Conservation (phyloP, 2,888 invertebrate species). For the Achlya flavicornis region DNA sequence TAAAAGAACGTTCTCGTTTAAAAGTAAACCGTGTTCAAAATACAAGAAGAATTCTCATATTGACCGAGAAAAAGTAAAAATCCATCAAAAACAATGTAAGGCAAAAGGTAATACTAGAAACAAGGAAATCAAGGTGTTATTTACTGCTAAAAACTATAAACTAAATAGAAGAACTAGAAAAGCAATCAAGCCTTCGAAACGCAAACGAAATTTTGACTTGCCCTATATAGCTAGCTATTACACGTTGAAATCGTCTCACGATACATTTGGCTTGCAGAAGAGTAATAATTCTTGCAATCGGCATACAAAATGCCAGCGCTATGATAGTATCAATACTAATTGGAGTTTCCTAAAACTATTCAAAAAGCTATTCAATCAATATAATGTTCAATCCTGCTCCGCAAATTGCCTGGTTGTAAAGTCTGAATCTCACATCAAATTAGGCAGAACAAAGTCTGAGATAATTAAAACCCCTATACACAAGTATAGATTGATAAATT, state of each 20-base stretch:
- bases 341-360: not conserved
- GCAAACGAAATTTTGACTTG: not conserved
- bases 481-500: not conserved
- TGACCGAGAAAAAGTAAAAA: conserved; percentile 12
- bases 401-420: not conserved
- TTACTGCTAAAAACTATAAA: conserved; percentile 19
- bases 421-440: not conserved
- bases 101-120: not conserved
- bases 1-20: not conserved
- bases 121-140: conserved; percentile 29
- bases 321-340: conserved; percentile 20
- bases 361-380: not conserved
- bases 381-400: not conserved
- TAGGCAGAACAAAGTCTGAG: not conserved
- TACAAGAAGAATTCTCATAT: not conserved
- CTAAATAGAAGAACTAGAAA: not conserved
- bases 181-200: not conserved
- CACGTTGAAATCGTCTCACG: not conserved
- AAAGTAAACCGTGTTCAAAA: not conserved
- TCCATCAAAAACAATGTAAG: conserved; percentile 12
- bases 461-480: not conserved
- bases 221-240: not conserved
- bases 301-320: conserved; percentile 21
- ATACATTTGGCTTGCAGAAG: conserved; percentile 36
- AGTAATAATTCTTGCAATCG: conserved; percentile 21